A percentile compares a stretch with the other conserved stretches of the same genome.
Evolutionary conservation across 2,797 vertebrate species (phyloP).

Genomic region (Lutjanus campechanus): DNA sequence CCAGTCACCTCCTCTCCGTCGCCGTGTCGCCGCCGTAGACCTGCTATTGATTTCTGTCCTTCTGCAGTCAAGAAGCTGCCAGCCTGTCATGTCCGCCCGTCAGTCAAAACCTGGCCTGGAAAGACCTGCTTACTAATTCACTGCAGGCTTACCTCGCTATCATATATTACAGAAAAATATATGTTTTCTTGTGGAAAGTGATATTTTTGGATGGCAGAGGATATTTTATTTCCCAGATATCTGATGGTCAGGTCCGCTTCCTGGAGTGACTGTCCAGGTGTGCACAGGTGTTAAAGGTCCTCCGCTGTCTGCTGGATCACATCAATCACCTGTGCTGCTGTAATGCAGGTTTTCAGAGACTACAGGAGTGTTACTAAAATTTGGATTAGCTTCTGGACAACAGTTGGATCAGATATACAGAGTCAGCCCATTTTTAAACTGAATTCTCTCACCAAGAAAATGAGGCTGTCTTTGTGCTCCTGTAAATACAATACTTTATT

Average conservation of each 20-base stretch:
- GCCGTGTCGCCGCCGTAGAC: conserved; percentile 50
- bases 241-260: background rate
- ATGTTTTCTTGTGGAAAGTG: background rate
- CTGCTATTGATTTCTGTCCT: conserved; percentile 81
- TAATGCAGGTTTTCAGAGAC: no score
- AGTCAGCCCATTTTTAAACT: background rate
- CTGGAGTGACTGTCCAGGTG: background rate
- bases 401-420: background rate
- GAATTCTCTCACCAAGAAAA: background rate
- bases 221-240: no score
- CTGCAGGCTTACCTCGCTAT: conserved; percentile 42
- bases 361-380: background rate
- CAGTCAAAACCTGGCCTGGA: conserved; percentile 62
- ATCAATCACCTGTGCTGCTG: background rate
- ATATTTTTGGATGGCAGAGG: background rate
- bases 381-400: background rate
- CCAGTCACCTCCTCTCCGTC: conserved; percentile 65
- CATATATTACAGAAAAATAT: background rate
- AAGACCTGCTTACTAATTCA: conserved; percentile 24
- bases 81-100: conserved; percentile 79
- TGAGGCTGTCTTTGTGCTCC: background rate
- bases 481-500: no score
- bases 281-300: no score
- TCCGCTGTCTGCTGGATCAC: no score
- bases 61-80: conserved; percentile 69